Evolutionary conservation across 2,888 invertebrate genomes (phyloP), one percentile per base, ranked within the genome.

Genomic region (Sipha maydis): DNA sequence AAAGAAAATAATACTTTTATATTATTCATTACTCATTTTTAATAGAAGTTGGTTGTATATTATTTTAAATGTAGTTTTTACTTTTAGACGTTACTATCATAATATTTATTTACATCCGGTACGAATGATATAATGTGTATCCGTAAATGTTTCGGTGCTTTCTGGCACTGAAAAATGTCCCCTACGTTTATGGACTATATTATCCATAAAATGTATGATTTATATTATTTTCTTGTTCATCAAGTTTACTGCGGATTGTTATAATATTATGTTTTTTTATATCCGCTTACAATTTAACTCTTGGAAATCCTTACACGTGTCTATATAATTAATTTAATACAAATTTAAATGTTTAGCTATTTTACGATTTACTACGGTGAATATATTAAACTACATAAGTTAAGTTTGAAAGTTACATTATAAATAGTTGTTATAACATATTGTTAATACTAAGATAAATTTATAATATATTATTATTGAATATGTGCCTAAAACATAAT

Each of bases 71-170:
- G 25, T 5, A 14, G 34, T n/a, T 79, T 79, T 56, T 25, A 61
- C 56, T 21, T 25, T 25, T 19, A 7, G 25, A 21, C 48, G 28
- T 48, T 41, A 8, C 28, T 19, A 8, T 48, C 48, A 14, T 48
- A 77, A 28, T 48, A 28, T 28, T 28, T 28, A 28, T 77, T 77
- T 17, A 77, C 77, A 48, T 77, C 77, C 77, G 48, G 28, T 28
- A 48, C 48, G 48, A 77, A 77, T 77, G 48, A 48, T 77, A 77
- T 77, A 48, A 77, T 48, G 77, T 28, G 28, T 48, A 28, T 28
- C 77, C 77, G 48, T 19, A 48, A 28, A 11, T 28, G 17, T 77
- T 77, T 77, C 48, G 21, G 48, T 28, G 21, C 25, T 78, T 21
- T 56, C 56, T 48, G 61, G 61, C 7, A 25, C 8, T 5, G 8